Evolutionary conservation across 2,888 invertebrate species (phyloP), one percentile per base, ranked within the genome.

Genomic region (Machimus rusticus): DNA sequence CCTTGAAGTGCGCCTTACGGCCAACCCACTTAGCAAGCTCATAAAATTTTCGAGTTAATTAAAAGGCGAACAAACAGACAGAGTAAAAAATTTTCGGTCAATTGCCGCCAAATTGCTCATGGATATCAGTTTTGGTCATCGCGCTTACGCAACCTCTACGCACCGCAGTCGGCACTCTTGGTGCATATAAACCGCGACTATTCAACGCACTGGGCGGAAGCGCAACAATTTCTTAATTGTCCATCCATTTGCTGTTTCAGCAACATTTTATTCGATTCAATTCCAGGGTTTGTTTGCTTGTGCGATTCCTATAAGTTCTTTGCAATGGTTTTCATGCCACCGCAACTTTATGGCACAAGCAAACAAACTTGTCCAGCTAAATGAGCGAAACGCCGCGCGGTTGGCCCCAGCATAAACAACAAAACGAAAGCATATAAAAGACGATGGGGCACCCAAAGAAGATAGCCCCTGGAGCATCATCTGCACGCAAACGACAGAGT

Each of bases 181-280:
- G 66, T 66, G 23, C 23, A 66, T 14, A n/a, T n/a, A 51, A 28
- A 28, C 66, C 23, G 28, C 66, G 5, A 66, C 66, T 28, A 23
- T 66, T 23, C 28, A 66, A 46, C 16, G 43, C 78, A 79, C n/a
- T 79, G 51, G 66, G 39, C 82, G 82, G 82, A 84, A 84, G 82
- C 82, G 34, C 16, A 66, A 57, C 66, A 16, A 76, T 37, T 57
- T 84, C 82, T 84, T 84, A 84, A 84, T 84, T 84, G 82, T 84
- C 82, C 66, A 31, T 19, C 66, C 66, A 46, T 39, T 66, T 84
- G 66, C 66, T 84, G 66, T 34, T 84, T 66, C 46, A 39, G 34
- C 79, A 23, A 19, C 39, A 84, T 51, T 46, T 46, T 57, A 55
- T 46, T 66, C 66, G 66, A 66, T 6, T 66, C 66, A 84, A 79